Conservation (phyloP, 2,888 invertebrate species). For the Timandra comae region DNA sequence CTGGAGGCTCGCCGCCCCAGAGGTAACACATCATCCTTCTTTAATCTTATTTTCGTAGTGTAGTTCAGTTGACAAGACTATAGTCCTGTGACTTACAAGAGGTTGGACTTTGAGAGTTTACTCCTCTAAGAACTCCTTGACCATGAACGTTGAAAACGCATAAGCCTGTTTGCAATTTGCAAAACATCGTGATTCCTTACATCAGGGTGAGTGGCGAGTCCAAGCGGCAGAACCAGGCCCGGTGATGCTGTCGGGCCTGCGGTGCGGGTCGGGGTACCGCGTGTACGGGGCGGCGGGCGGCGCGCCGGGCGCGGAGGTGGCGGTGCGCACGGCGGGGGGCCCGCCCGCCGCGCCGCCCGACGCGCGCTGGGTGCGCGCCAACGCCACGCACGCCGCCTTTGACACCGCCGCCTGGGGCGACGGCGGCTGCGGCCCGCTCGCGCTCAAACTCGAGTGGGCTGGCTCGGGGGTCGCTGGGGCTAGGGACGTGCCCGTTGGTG, state of each 20-base stretch:
- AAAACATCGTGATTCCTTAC: neutral
- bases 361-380: slow-evolving; percentile 85
- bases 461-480: slow-evolving; percentile 70
- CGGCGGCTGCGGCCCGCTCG: slow-evolving; percentile 89
- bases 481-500: slow-evolving; percentile 63
- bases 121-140: too few species aligned
- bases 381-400: slow-evolving; percentile 87
- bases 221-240: slow-evolving; percentile 61
- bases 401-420: slow-evolving; percentile 89
- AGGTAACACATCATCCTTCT: too few species aligned
- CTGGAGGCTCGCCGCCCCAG: slow-evolving; percentile 82
- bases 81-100: too few species aligned
- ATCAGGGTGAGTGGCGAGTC: slow-evolving; percentile 81
- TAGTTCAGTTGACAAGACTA: too few species aligned
- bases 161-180: too few species aligned
- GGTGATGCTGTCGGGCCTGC: slow-evolving; percentile 81
- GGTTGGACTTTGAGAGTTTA: too few species aligned
- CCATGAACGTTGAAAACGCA: too few species aligned
- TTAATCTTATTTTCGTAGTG: too few species aligned
- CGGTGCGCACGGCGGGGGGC: slow-evolving; percentile 88
- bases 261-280: slow-evolving; percentile 90
- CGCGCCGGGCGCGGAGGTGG: slow-evolving; percentile 83
- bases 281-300: slow-evolving; percentile 89
- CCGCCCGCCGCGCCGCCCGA: slow-evolving; percentile 79
- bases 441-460: slow-evolving; percentile 84